These are phyloP conservation scores for Lepilemur ruficaudatus DNA, from an alignment of 2,797 vertebrate species.

Conservation along the genomic window DNA sequence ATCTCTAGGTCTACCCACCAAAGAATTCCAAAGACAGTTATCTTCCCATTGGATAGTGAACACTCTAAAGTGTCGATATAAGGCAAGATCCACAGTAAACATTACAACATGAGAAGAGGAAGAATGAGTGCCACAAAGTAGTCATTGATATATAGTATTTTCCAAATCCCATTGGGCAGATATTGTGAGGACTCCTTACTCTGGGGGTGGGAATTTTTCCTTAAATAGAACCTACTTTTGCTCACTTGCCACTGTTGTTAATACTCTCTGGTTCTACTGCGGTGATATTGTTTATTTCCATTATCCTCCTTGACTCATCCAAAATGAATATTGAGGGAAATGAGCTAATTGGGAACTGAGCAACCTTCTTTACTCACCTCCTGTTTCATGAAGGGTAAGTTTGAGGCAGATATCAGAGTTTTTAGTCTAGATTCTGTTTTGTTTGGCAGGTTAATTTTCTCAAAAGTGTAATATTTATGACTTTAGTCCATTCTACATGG, in stretches of 20 bases:
- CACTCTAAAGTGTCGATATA: neutral
- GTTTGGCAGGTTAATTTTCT: conserved; percentile 2
- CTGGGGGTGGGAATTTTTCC: neutral
- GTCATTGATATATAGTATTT: neutral
- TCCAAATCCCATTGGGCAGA: neutral
- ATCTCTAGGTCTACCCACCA: neutral
- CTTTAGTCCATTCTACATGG: neutral
- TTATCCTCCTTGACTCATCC: neutral
- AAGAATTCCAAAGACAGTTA: neutral
- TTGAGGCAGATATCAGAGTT: neutral
- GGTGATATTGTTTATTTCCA: neutral
- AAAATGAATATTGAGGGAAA: neutral
- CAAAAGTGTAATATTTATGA: conserved; percentile 33
- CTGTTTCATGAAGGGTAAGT: neutral
- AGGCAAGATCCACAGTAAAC: neutral
- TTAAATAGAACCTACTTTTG: neutral
- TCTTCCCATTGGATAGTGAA: too few species aligned
- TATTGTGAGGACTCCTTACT: neutral
- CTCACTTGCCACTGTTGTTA: neutral
- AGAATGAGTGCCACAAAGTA: neutral
- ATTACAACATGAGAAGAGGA: neutral
- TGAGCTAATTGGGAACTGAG: neutral
- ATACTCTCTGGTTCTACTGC: neutral
- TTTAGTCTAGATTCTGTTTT: neutral
- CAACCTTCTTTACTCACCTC: neutral